Evolutionary conservation across 2,113 vertebrate species (phyloP).

Genomic region (Phaethornis superciliosus): DNA sequence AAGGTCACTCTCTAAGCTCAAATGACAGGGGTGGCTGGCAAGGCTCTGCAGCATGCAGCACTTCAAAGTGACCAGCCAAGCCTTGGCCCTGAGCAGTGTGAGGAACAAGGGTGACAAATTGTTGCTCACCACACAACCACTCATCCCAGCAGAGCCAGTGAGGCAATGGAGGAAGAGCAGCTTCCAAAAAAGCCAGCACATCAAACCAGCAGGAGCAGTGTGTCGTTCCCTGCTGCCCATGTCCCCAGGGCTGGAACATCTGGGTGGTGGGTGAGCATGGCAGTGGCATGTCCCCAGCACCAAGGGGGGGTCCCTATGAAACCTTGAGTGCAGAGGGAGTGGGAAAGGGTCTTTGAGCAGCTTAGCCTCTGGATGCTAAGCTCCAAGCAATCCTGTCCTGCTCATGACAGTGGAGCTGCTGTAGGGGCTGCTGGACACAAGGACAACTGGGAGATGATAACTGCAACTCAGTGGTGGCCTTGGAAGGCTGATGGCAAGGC

Average conservation of each 20-base stretch:
- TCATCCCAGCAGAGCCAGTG: neutral
- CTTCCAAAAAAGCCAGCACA: neutral
- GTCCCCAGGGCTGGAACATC: rapidly evolving
- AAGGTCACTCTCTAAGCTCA: slow-evolving; percentile 26
- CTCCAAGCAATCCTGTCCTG: rapidly evolving
- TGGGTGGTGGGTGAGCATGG: neutral
- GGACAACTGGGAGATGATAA: neutral
- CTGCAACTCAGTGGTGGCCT: rapidly evolving
- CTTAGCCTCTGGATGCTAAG: neutral
- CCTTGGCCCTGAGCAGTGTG: rapidly evolving
- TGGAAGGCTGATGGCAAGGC: neutral
- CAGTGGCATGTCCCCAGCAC: neutral
- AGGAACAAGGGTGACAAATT: neutral
- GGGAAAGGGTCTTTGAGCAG: neutral
- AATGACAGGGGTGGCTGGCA: rapidly evolving
- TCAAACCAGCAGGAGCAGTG: neutral
- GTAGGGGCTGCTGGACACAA: neutral
- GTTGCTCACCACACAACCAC: neutral
- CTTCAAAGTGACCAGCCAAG: slow-evolving; percentile 4
- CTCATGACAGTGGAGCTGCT: rapidly evolving
- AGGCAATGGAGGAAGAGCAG: neutral
- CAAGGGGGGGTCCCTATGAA: neutral
- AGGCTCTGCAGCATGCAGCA: neutral
- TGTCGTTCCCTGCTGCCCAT: neutral
- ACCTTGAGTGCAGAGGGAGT: neutral